Percentiles rank a stretch among this genome's conserved stretches.
These are phyloP conservation scores for Pyrrhosoma nymphula DNA, from an alignment of 2,888 invertebrate species.

Conservation along the genomic window DNA sequence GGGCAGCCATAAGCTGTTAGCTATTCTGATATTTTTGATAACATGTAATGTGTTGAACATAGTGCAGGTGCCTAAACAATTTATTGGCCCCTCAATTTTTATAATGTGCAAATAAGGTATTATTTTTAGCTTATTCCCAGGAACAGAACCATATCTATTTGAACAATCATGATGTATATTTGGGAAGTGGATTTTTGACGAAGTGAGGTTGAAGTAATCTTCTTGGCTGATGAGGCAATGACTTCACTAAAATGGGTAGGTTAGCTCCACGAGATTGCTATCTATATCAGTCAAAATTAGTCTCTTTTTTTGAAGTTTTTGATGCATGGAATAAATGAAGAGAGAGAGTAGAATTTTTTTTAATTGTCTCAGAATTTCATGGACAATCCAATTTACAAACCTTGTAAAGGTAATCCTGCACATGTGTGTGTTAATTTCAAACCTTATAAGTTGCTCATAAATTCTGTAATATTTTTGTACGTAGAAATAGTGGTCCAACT, in stretches of 20 bases:
- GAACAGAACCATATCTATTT: not conserved
- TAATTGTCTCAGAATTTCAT: not conserved
- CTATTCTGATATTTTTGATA: slow-evolving; percentile 20
- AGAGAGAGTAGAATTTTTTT: not conserved
- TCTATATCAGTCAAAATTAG: not conserved
- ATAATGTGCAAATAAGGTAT: not conserved
- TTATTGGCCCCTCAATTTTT: not conserved
- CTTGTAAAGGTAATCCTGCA: not conserved
- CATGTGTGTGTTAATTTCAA: not conserved
- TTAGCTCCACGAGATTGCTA: not conserved
- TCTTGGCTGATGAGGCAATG: not conserved
- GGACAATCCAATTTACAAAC: not conserved
- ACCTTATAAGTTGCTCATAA: not conserved
- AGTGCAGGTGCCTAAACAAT: not conserved
- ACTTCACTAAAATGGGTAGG: not conserved
- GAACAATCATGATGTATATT: not conserved
- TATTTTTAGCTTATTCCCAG: not conserved
- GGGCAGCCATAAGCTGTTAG: not conserved
- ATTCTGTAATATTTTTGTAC: slow-evolving; percentile 18
- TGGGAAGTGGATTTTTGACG: not conserved
- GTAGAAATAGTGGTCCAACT: not conserved
- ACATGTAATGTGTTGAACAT: not conserved
- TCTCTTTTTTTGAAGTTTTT: not conserved
- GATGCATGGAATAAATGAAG: not conserved
- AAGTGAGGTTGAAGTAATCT: not conserved